These are phyloP conservation scores for Burhinus oedicnemus DNA, from an alignment of 2,113 vertebrate genomes.

Conservation along the genomic window DNA sequence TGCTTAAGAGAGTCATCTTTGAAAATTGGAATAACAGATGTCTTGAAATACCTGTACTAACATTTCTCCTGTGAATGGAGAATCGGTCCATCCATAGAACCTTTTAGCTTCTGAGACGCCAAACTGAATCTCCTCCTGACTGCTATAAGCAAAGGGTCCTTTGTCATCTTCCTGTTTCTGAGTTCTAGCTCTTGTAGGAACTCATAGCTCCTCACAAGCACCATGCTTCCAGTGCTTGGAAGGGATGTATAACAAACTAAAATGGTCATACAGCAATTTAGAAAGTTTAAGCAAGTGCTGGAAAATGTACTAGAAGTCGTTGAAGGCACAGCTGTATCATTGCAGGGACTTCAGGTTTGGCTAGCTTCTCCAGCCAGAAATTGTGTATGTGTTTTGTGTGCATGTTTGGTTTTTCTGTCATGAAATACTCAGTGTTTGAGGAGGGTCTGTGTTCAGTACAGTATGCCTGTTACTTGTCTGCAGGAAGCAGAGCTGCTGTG, in stretches of 20 bases:
- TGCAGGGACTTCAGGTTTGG: not conserved
- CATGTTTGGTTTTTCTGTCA: not conserved
- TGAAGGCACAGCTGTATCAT: rapidly evolving
- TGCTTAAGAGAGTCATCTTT: not conserved
- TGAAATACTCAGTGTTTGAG: not conserved
- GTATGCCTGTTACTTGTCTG: not conserved
- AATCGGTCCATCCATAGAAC: not conserved
- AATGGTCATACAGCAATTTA: not conserved
- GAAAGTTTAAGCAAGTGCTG: not conserved
- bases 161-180: not conserved
- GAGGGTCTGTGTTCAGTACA: not conserved
- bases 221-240: not conserved
- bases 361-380: not conserved
- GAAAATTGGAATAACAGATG: not conserved
- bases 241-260: not conserved
- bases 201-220: not conserved
- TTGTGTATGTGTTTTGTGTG: too few species aligned
- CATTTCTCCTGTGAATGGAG: not conserved
- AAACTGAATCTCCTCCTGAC: not conserved
- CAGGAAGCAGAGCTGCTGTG: not conserved
- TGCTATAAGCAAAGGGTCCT: not conserved
- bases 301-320: not conserved
- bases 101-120: not conserved
- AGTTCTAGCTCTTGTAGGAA: not conserved
- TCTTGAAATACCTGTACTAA: not conserved